Base-by-base conservation (phyloP, 2,888 invertebrate genomes). In the Phengaris arion region DNA sequence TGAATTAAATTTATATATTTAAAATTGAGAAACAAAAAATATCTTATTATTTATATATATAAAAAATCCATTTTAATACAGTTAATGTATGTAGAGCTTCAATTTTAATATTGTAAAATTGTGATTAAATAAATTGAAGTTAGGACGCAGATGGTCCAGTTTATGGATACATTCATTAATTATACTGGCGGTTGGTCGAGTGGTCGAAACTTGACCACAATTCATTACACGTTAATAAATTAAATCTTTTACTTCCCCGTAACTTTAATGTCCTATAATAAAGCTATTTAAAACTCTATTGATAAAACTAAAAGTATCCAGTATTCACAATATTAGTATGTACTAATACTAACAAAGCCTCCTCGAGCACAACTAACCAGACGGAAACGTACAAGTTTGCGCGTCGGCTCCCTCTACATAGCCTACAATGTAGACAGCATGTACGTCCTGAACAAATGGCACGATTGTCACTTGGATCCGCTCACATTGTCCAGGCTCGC, bases 341-440 rank as follows among this genome's bases (percentile, higher is more conserved):
- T 35, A 35, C 3, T 2, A 1, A 35, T 35, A 35, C 1, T 35
- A 64, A 64, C 35, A 35, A 64, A 12, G 64, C 64, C 9, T 35
- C 22, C 35, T 64, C 7, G 35, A 35, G 64, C 35, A 12, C 64
- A 2, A 35, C 64, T 10, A 64, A 64, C 35, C 35, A 64, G 12
- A 64, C 64, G 64, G 64, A 45, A 64, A 45, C 64, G 64, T 64
- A 64, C 64, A 64, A 64, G 64, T 64, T 64, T 35, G 64, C 22
- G 59, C 22, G 59, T 64, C 35, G 35, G 7, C 64, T 64, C 35
- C 64, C 64, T 45, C 64, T 45, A 64, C 64, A 35, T 45, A 55
- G n/a, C 0, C 12, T 15, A 22, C 35, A 45, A 15, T 57, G 64
- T 64, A 45, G 59, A 59, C 22, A 22, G 59, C 9, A 10, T 59